Base-by-base conservation (phyloP, 2,888 invertebrate species). In the Clitarchus hookeri region DNA sequence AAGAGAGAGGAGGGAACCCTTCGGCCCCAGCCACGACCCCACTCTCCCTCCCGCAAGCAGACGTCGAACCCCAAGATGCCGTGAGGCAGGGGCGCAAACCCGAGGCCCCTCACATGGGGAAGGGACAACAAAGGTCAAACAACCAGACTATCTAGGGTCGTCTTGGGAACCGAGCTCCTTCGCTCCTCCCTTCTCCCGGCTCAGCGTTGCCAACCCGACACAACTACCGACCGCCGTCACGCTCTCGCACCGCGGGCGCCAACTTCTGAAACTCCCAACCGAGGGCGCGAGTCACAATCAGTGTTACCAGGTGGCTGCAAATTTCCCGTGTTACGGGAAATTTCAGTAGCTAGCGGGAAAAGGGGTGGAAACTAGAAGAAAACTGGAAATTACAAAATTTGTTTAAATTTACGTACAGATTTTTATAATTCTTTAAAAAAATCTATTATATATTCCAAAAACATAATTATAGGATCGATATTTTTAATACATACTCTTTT, bases 51-150 rank as follows among this genome's bases (percentile, higher is more conserved):
- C 48, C 48, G 36, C 8, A 6, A 48, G 48, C 19, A 23, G 65
- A 23, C 65, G 19, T 65, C 65, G n/a, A 65, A 65, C 65, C 65
- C 65, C n/a, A n/a, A n/a, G 53, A 53, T 4, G 53, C 53, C 1
- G 36, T 3, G 36, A 36, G 36, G 36, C 36, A 36, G 36, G 36
- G 36, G 36, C 36, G 36, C 36, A 36, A 36, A 36, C 36, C 48
- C 65, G 23, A 16, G 8, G 23, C n/a, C 65, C 19, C 65, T 23
- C 19, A 16, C n/a, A 9, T 65, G 65, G 65, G 65, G 65, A 65
- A 65, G 65, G 65, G 65, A 65, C 65, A 65, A 65, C 65, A 65
- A 65, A 65, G 65, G 65, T 65, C 65, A 65, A 65, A 65, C 65
- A 65, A 65, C 65, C 65, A 65, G 65, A 65, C 65, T 65, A 65